Conservation (phyloP, 2,113 vertebrate species). For the Sylvilagus bachmani region DNA sequence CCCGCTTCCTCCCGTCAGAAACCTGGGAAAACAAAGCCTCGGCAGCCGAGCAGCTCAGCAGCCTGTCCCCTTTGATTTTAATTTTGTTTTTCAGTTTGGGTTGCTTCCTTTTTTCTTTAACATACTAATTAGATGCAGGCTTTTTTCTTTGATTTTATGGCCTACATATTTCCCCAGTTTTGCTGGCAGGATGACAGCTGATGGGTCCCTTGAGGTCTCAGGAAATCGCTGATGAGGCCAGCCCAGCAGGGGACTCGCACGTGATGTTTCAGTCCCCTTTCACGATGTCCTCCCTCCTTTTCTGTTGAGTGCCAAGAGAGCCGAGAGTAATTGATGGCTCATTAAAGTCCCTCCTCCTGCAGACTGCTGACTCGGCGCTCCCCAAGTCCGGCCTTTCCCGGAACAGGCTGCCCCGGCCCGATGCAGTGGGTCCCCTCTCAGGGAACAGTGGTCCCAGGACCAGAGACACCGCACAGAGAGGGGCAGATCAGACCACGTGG, state of each 20-base stretch:
- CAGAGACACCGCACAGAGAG: not conserved
- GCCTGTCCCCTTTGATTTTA: conserved; percentile 78
- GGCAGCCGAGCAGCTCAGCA: conserved; percentile 70
- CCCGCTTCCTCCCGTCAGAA: not conserved
- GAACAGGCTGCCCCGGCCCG: not conserved
- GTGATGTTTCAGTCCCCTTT: conserved; percentile 71
- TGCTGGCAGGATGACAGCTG: conserved; percentile 90
- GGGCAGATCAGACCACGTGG: accelerated
- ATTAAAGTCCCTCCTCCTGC: conserved; percentile 65
- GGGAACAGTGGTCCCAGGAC: not conserved
- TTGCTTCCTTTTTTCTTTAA: conserved; percentile 83
- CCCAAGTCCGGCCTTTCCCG: conserved; percentile 17
- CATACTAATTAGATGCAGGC: conserved; percentile 88
- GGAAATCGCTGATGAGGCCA: conserved; percentile 87
- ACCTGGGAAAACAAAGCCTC: conserved; percentile 59
- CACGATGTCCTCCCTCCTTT: conserved; percentile 55
- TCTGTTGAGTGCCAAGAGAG: conserved; percentile 43
- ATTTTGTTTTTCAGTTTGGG: conserved; percentile 82
- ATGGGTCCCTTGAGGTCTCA: conserved; percentile 88
- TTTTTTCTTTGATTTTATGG: conserved; percentile 90
- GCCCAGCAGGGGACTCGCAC: conserved; percentile 82
- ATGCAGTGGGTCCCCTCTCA: not conserved
- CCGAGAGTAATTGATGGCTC: conserved; percentile 75
- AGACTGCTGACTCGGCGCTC: conserved; percentile 70
- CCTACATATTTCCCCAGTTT: conserved; percentile 91